Percentiles rank a stretch among this genome's conserved stretches.
Evolutionary conservation across 2,888 invertebrate species (phyloP).

Genomic region (Cheilosia grossa): DNA sequence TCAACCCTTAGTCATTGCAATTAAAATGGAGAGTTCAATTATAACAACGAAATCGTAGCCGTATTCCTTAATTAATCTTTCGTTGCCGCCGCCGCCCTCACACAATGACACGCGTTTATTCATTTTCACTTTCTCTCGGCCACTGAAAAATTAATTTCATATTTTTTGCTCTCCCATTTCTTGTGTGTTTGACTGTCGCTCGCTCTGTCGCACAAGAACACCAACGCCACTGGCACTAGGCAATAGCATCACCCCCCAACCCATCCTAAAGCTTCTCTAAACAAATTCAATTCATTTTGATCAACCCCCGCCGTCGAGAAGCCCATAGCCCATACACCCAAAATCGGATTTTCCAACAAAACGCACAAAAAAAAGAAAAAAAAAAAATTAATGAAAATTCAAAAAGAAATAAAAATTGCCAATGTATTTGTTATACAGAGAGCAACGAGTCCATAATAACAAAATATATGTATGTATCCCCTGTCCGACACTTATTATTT

Average conservation of each 20-base stretch:
- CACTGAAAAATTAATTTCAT: conserved; percentile 77
- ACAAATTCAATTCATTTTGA: conserved; percentile 75
- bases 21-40: conserved; percentile 49
- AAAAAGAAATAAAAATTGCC: conserved; percentile 68
- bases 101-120: conserved; percentile 72
- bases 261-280: conserved; percentile 25
- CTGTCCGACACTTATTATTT: conserved; percentile 42
- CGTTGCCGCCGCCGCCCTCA: conserved; percentile 62
- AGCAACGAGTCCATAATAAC: conserved; percentile 64
- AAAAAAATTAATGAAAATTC: conserved; percentile 73
- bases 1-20: conserved; percentile 59
- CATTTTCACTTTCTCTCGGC: conserved; percentile 75
- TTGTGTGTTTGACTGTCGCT: conserved; percentile 30
- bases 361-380: conserved; percentile 46
- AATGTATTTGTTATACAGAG: conserved; percentile 59
- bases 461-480: conserved; percentile 44
- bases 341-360: conserved; percentile 72
- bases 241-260: conserved; percentile 24
- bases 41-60: conserved; percentile 26
- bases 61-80: conserved; percentile 67
- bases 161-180: conserved; percentile 74
- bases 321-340: conserved; percentile 75
- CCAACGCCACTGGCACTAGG: conserved; percentile 6
- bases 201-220: conserved; percentile 47
- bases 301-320: conserved; percentile 75